Conservation (phyloP, 2,797 vertebrate species). For the Takifugu ocellatus region DNA sequence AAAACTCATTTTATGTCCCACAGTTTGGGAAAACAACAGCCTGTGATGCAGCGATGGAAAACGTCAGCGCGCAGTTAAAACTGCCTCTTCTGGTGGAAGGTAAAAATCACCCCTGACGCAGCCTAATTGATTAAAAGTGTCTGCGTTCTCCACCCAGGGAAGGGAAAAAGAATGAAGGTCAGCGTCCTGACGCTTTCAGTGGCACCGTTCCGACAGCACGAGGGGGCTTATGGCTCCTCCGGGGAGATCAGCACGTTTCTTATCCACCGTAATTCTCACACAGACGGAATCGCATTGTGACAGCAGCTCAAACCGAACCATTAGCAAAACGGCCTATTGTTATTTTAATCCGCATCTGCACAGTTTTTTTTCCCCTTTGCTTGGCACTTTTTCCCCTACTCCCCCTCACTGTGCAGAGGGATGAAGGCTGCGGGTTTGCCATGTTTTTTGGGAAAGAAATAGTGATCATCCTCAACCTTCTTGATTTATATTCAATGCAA, state of each 20-base stretch:
- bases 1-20: conserved; percentile 47
- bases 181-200: conserved; percentile 15
- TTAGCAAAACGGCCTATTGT: conserved; percentile 50
- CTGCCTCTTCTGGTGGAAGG: conserved; percentile 14
- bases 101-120: conserved; percentile 12
- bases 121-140: conserved; percentile 22
- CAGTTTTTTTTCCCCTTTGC: conserved; percentile 23
- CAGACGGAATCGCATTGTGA: conserved; percentile 38
- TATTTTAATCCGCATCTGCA: conserved; percentile 48
- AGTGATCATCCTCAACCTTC: too few species aligned
- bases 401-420: background rate
- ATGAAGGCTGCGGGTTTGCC: background rate
- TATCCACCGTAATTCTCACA: conserved; percentile 34
- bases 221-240: conserved; percentile 14
- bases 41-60: conserved; percentile 23
- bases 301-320: conserved; percentile 46
- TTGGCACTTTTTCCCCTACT: conserved; percentile 24
- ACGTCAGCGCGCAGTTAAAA: conserved; percentile 22
- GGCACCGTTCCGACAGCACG: conserved; percentile 3
- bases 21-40: conserved; percentile 24
- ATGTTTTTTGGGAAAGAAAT: background rate
- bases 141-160: conserved; percentile 14
- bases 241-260: conserved; percentile 40
- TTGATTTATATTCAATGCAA: too few species aligned
- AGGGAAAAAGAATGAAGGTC: conserved; percentile 3